Conservation (phyloP, 2,113 vertebrate genomes). For the Corythoichthys haematopterus region DNA sequence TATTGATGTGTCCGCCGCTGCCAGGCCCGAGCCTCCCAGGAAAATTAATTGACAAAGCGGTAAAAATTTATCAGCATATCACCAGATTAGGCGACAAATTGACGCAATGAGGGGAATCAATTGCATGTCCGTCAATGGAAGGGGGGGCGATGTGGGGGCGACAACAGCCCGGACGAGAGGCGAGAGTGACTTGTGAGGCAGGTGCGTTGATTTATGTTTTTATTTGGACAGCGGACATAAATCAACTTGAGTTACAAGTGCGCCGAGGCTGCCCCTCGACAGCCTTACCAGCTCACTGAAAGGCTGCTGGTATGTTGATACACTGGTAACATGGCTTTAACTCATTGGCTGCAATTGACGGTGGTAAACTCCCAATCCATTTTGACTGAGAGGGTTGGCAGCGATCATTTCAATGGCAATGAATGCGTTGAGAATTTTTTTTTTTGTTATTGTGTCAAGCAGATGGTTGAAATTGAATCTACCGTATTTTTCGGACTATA, state of each 20-base stretch:
- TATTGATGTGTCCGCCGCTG: slow-evolving; percentile 69
- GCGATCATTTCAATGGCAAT: no score
- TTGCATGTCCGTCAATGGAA: slow-evolving; percentile 67
- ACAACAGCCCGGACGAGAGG: slow-evolving; percentile 55
- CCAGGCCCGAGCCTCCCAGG: slow-evolving; percentile 67
- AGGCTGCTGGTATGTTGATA: no score
- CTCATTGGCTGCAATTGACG: no score
- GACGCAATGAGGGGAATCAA: slow-evolving; percentile 79
- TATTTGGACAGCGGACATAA: slow-evolving; percentile 73
- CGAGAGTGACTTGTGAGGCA: slow-evolving; percentile 69
- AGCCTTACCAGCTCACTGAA: slow-evolving; percentile 37
- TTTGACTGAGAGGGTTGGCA: no score
- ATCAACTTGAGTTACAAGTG: slow-evolving; percentile 76
- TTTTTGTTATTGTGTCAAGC: no score
- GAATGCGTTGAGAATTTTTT: no score
- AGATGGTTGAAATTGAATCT: no score
- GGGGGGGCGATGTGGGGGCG: slow-evolving; percentile 48
- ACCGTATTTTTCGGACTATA: no score
- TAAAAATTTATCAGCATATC: slow-evolving; percentile 78
- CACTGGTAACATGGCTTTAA: no score
- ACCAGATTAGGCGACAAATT: slow-evolving; percentile 79
- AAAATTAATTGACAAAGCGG: slow-evolving; percentile 80
- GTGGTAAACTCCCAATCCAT: no score
- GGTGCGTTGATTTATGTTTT: slow-evolving; percentile 73
- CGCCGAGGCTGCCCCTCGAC: slow-evolving; percentile 50